These are phyloP conservation scores for Papilio helenus DNA, from an alignment of 1,140 invertebrate genomes.

Conservation along the genomic window DNA sequence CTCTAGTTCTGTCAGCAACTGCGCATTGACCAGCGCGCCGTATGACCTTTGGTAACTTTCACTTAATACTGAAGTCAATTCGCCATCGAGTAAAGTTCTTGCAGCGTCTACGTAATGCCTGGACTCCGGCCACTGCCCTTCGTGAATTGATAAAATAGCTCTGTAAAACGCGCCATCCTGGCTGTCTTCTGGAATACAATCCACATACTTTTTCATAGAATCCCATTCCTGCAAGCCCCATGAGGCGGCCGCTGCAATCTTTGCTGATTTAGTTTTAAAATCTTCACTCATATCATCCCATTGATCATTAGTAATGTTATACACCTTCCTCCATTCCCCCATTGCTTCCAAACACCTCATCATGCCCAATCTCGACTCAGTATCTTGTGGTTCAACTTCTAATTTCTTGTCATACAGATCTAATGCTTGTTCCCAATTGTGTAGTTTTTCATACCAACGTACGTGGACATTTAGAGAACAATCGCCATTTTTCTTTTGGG, in stretches of 20 bases:
- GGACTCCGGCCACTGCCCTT: constrained; percentile 90
- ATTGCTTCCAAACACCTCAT: constrained; percentile 99
- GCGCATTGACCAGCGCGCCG: constrained; percentile 98
- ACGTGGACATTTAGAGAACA: constrained; percentile 92
- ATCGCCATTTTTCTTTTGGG: constrained; percentile 87
- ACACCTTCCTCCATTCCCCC: constrained; percentile 96
- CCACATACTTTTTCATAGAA: constrained; percentile 95
- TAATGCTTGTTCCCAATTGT: constrained; percentile 98
- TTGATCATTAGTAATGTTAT: constrained; percentile 87
- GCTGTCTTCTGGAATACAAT: constrained; percentile 92
- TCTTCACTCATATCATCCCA: constrained; percentile 89
- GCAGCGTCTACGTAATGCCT: constrained; percentile 94
- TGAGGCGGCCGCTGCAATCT: constrained; percentile 96
- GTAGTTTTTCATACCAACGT: constrained; percentile 99
- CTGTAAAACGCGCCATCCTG: constrained; percentile 98
- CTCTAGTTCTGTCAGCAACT: constrained; percentile 98
- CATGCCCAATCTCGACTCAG: constrained; percentile 94
- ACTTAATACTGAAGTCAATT: constrained; percentile 98
- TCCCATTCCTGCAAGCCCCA: constrained; percentile 98
- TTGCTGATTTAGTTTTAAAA: constrained; percentile 91
- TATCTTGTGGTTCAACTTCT: constrained; percentile 86
- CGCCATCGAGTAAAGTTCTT: constrained; percentile 96
- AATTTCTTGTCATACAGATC: constrained; percentile 91
- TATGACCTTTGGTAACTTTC: constrained; percentile 99
- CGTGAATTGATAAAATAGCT: constrained; percentile 96